Evolutionary conservation across 2,888 invertebrate species (phyloP), one percentile per base, ranked within the genome.

Genomic region (Chloroclystis v-ata): DNA sequence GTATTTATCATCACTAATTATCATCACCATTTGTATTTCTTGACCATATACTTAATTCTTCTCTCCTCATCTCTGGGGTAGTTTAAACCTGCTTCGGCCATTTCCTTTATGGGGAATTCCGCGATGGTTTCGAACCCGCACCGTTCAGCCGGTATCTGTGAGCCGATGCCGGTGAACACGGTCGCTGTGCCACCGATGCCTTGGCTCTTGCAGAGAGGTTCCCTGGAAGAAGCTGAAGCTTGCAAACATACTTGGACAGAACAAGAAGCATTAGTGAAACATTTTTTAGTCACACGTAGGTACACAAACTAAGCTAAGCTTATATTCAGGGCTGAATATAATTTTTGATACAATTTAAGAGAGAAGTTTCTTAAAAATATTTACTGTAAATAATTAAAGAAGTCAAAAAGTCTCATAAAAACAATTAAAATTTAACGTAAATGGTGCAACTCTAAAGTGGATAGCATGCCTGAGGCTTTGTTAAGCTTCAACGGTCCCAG

Each of bases 81-180:
- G 5, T 70, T 58, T 0, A 81, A 41, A 0, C 82, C 84, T 0
- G 56, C 38, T 0, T 75, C 72, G 0, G 71, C 72, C 0, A 81
- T 42, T n/a, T 83, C 77, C 1, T 51, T 65, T 14, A 74, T 52
- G 1, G 71, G 47, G 0, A 67, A 52, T 0, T 69, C 68, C 0
- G 61, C 56, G 0, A 73, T 60, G 0, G 72, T 69, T 0, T 45
- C 35, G 60, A 79, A 84, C 0, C 81, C 83, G 10, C 66, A 67
- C 0, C 61, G 60, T 0, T 49, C 56, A 0, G 83, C 84, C 0
- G 68, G 61, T 28, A 65, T 75, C 56, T 83, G 83, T 0, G 84
- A 78, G 0, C 75, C 77, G 0, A 71, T 63, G 0, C 80, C 79
- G 0, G 78, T 75, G 65, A 85, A 85, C 0, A 82, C 61, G 1